A percentile compares a stretch with the other conserved stretches of the same genome.
Evolutionary conservation across 2,888 invertebrate species (phyloP).

Genomic region (Callimorpha dominula): DNA sequence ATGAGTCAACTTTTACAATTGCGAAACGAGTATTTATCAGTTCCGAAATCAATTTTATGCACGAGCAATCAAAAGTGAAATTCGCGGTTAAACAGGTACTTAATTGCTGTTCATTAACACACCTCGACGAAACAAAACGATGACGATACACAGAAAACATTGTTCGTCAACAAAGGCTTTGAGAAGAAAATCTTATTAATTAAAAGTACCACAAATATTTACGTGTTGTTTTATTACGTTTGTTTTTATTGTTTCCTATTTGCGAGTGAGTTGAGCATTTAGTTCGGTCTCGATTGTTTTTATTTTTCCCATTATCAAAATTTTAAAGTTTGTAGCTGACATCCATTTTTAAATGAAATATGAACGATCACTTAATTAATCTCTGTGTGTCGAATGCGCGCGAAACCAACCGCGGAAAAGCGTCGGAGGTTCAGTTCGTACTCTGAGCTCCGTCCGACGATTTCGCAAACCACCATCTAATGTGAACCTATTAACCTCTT

Average conservation of each 20-base stretch:
- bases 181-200: background rate
- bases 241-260: background rate
- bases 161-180: background rate
- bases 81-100: constrained; percentile 54
- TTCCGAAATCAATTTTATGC: constrained; percentile 64
- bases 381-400: constrained; percentile 69
- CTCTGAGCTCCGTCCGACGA: constrained; percentile 72
- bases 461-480: constrained; percentile 86
- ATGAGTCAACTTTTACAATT: constrained; percentile 61
- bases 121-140: constrained; percentile 35
- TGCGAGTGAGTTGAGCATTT: background rate
- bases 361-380: constrained; percentile 12
- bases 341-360: constrained; percentile 11
- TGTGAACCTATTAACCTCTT: constrained; percentile 87
- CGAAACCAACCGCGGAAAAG: constrained; percentile 79
- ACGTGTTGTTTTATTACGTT: background rate
- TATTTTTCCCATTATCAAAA: background rate
- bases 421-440: constrained; percentile 73
- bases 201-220: background rate
- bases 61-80: constrained; percentile 60
- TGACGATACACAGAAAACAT: constrained; percentile 35
- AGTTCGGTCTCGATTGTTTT: background rate
- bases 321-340: background rate
- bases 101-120: constrained; percentile 49
- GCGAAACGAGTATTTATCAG: constrained; percentile 55